Conservation (phyloP, 2,797 vertebrate genomes). For the Gymnoscopelus braueri region DNA sequence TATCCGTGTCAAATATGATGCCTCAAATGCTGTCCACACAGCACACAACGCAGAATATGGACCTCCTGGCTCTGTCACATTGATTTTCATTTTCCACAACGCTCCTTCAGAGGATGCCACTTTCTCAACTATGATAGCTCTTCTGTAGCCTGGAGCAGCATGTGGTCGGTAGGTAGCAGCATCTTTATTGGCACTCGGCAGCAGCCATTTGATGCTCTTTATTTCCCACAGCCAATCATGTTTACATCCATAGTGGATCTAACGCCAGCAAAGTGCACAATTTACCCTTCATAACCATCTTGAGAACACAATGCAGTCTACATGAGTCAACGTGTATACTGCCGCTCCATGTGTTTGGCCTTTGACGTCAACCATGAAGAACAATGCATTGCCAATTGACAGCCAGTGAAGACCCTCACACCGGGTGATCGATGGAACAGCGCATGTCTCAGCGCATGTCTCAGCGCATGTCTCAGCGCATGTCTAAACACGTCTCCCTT, state of each 20-base stretch:
- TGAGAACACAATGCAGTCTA: too few species aligned
- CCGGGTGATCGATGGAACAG: constrained; percentile 6
- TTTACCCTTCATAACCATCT: not conserved
- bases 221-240: constrained; percentile 16
- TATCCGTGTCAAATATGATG: too few species aligned
- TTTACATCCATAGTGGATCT: constrained; percentile 16
- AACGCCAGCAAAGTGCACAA: not conserved
- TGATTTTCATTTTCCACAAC: too few species aligned
- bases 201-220: constrained; percentile 12
- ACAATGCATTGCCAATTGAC: too few species aligned
- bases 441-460: not conserved
- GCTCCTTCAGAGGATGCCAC: not conserved
- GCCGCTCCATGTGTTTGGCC: too few species aligned
- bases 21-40: too few species aligned
- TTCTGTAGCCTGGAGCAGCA: constrained; percentile 25
- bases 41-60: too few species aligned
- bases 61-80: too few species aligned
- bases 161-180: constrained; percentile 18
- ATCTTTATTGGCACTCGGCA: not conserved
- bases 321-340: too few species aligned
- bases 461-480: too few species aligned
- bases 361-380: too few species aligned
- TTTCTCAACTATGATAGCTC: constrained; percentile 14
- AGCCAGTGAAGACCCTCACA: not conserved
- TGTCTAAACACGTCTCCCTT: not conserved